Conservation (phyloP, 2,797 vertebrate species). For the Gambelia wislizenii region DNA sequence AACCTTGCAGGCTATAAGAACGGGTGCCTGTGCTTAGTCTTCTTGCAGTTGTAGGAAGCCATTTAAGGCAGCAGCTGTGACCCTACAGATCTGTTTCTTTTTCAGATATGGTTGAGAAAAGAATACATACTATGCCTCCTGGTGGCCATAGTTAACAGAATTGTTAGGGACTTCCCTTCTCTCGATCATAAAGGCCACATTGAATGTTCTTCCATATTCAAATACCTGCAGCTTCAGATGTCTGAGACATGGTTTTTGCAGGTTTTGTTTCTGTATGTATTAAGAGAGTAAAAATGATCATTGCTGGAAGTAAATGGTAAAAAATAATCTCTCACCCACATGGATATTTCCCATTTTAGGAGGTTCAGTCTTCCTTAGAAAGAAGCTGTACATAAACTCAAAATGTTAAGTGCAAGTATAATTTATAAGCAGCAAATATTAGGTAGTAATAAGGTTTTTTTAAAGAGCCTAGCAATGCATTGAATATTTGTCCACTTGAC, state of each 20-base stretch:
- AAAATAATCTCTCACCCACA: conserved; percentile 10
- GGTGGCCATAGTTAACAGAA: conserved; percentile 1
- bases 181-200: no score
- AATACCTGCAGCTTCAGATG: not conserved
- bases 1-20: not conserved
- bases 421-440: conserved; percentile 53
- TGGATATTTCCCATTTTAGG: conserved; percentile 25
- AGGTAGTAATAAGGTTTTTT: not conserved
- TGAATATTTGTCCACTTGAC: not conserved
- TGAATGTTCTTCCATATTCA: not conserved
- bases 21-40: not conserved
- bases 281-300: not conserved
- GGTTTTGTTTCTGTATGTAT: conserved; percentile 19
- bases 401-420: conserved; percentile 48
- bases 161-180: not conserved
- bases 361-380: conserved; percentile 4
- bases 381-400: conserved; percentile 55
- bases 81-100: not conserved
- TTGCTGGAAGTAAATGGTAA: not conserved
- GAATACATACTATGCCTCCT: not conserved
- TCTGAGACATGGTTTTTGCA: not conserved
- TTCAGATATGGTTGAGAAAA: not conserved
- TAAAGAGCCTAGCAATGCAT: not conserved
- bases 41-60: not conserved
- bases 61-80: not conserved